These are phyloP conservation scores for Ennomos fuscantarius DNA, from an alignment of 2,888 invertebrate species.

Conservation along the genomic window DNA sequence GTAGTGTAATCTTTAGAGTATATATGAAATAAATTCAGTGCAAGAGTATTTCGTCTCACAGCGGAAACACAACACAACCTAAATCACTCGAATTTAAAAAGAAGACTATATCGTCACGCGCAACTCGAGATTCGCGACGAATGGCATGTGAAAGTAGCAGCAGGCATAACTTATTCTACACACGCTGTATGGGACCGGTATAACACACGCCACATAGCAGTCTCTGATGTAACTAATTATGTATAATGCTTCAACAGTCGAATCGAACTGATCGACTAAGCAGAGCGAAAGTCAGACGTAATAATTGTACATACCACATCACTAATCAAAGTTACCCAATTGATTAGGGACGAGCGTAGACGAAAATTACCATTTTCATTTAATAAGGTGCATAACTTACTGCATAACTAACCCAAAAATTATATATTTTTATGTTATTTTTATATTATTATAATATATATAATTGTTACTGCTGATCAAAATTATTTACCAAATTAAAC, in stretches of 20 bases:
- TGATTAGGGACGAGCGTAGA: background rate
- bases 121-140: conserved; percentile 59
- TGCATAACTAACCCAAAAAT: too few relatives aligned
- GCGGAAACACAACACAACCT: conserved; percentile 11
- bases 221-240: conserved; percentile 80
- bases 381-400: too few relatives aligned
- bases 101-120: conserved; percentile 40
- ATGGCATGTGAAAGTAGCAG: conserved; percentile 72
- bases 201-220: conserved; percentile 50
- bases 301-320: conserved; percentile 45
- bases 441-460: too few relatives aligned
- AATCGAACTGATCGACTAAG: conserved; percentile 50
- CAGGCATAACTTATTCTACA: conserved; percentile 69
- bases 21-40: background rate
- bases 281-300: conserved; percentile 71
- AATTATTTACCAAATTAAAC: too few relatives aligned
- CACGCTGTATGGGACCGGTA: conserved; percentile 68
- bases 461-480: too few relatives aligned
- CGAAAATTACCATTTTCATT: background rate
- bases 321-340: conserved; percentile 10
- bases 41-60: background rate
- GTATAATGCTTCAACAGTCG: conserved; percentile 65
- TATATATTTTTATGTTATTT: too few relatives aligned
- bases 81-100: conserved; percentile 19
- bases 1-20: background rate